Evolutionary conservation across 2,888 invertebrate genomes (phyloP).

Genomic region (Agrilus biguttatus): DNA sequence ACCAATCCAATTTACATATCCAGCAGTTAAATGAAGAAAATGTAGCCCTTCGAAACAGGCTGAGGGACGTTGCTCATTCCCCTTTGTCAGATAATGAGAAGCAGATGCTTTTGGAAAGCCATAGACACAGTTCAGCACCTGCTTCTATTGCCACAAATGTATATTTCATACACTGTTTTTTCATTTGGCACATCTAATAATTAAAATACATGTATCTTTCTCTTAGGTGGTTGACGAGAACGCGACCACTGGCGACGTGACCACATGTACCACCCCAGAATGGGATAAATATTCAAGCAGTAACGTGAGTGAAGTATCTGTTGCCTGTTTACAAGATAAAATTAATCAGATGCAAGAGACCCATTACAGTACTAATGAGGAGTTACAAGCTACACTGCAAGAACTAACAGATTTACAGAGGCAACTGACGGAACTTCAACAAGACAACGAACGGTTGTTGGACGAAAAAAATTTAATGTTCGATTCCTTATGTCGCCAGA

Average conservation of each 20-base stretch:
- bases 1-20: constrained; percentile 45
- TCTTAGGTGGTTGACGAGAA: constrained; percentile 21
- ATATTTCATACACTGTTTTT: constrained; percentile 10
- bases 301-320: constrained; percentile 75
- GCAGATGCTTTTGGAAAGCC: constrained; percentile 57
- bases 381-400: constrained; percentile 84
- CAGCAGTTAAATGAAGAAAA: constrained; percentile 65
- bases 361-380: constrained; percentile 82
- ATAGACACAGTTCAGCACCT: constrained; percentile 58
- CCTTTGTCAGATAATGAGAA: constrained; percentile 73
- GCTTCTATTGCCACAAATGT: constrained; percentile 52
- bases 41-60: constrained; percentile 54
- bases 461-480: constrained; percentile 83
- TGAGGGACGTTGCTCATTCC: constrained; percentile 67
- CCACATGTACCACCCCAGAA: constrained; percentile 63
- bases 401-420: constrained; percentile 82
- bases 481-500: constrained; percentile 82
- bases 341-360: constrained; percentile 89
- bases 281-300: constrained; percentile 89
- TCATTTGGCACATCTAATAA: too few relatives aligned
- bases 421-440: constrained; percentile 72
- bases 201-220: too few relatives aligned
- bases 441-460: constrained; percentile 72
- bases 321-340: constrained; percentile 85
- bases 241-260: constrained; percentile 32